Evolutionary conservation across 2,888 invertebrate species (phyloP), one percentile per base, ranked within the genome.

Genomic region (Lithosia quadra): DNA sequence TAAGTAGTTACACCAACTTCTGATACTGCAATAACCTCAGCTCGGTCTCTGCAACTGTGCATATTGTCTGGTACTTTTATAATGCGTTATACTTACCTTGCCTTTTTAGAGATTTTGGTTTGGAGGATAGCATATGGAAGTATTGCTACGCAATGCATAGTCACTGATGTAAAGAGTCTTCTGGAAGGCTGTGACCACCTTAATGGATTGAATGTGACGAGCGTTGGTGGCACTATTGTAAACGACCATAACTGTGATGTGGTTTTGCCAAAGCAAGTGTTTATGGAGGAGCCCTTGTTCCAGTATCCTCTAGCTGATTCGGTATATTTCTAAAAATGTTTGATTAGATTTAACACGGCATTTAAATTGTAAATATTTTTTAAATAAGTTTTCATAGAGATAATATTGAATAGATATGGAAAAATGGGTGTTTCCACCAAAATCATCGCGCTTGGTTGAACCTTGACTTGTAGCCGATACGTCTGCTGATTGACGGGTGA

Each of bases 171-270:
- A 5, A 94, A 92, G 67, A 90, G 84, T 75, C 81, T 94, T n/a
- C 65, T 93, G 18, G 92, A 94, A 74, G 94, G 94, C 3, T 95
- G 95, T 75, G 92, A 92, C 43, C 84, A 88, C 5, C 76, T 95
- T 58, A 78, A 77, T 15, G 95, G 94, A 1, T 74, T 95, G n/a
- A 93, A 93, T 72, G 75, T 95, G 22, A 94, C 92, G 0, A 92
- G 88, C 63, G 85, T 90, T 0, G 94, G 93, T 1, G 95, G 94
- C 0, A 95, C 94, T 0, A 90, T 94, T 28, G 88, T 95, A 8
- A 91, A 94, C 67, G 94, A 95, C 58, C 94, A 95, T 73, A 95
- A 95, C 68, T 95, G 95, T 70, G 94, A 94, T 75, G 90, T 93
- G 3, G 75, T 95, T 21, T 82, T 95, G 10, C 95, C 95, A 0